Base-by-base conservation (phyloP, 2,888 invertebrate genomes). In the Conops quadrifasciatus region DNA sequence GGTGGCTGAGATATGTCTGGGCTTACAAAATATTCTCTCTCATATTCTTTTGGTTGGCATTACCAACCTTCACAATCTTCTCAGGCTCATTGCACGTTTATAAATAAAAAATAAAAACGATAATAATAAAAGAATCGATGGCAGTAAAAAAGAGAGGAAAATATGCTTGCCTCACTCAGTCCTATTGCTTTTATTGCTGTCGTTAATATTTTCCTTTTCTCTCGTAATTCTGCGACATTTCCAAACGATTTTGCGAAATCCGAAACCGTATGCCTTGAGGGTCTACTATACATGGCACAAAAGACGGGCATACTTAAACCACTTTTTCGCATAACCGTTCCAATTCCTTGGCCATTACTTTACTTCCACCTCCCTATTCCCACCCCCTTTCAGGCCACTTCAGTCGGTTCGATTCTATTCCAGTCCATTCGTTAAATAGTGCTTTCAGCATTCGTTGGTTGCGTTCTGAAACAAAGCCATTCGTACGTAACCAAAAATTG, bases 401-500 rank as follows among this genome's bases (percentile, higher is more conserved):
- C 2, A 1, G 2, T 15, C 58, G 2, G 24, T n/a, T 56, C 13
- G 2, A 21, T 1, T 9, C 15, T 9, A 26, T 15, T 24, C 58
- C 58, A 26, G 24, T 28, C 19, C 3, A 58, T 24, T 28, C n/a
- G n/a, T 9, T 9, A 58, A 24, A 5, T 21, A 24, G 2, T 28
- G 1, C 26, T 26, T 58, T 58, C 58, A 58, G 13, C 11, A 4
- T n/a, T 9, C 28, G 26, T 58, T 58, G 26, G 58, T 11, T 15
- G 21, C 1, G 2, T 53, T 59, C 30, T 28, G 15, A 59, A 59
- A 59, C 26, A 59, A 59, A 59, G 30, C 2, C 30, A 45, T 63
- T 1, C 16, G 4, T 16, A 64, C 64, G 64, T 9, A 64, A 64
- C 64, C 64, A 49, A 49, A 64, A 64, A 64, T 64, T 47, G 47